Evolutionary conservation across 2,113 vertebrate genomes (phyloP).

Genomic region (Donacobius atricapilla): DNA sequence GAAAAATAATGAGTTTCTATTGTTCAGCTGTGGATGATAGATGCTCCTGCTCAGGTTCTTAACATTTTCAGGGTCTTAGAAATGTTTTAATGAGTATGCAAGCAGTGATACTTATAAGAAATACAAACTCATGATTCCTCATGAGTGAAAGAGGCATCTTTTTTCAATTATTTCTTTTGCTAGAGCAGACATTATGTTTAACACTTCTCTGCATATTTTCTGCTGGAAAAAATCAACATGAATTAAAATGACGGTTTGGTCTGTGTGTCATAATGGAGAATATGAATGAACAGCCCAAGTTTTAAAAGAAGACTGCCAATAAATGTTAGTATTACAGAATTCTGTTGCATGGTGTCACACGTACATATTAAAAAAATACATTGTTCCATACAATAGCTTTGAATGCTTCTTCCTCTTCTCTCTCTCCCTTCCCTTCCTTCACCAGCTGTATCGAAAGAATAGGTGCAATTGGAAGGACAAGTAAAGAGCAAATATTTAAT

Average conservation of each 20-base stretch:
- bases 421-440: too few species aligned
- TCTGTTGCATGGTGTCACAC: not conserved
- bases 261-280: not conserved
- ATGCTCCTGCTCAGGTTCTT: not conserved
- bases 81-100: constrained; percentile 6
- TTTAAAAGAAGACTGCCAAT: not conserved
- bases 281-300: not conserved
- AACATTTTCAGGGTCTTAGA: not conserved
- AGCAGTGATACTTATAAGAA: not conserved
- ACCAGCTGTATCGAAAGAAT: not conserved
- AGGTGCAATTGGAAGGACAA: not conserved
- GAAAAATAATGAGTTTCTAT: not conserved
- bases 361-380: not conserved
- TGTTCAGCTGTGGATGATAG: constrained; percentile 11
- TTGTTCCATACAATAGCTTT: not conserved
- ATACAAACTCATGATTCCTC: not conserved
- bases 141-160: not conserved
- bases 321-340: not conserved
- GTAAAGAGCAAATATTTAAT: not conserved
- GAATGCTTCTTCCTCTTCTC: not conserved
- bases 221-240: not conserved
- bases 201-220: not conserved
- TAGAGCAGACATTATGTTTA: not conserved
- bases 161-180: not conserved
- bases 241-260: not conserved